phyloP scores from a whole-genome alignment of 2,797 vertebrate species.

The Protosalanx chinensis region DNA sequence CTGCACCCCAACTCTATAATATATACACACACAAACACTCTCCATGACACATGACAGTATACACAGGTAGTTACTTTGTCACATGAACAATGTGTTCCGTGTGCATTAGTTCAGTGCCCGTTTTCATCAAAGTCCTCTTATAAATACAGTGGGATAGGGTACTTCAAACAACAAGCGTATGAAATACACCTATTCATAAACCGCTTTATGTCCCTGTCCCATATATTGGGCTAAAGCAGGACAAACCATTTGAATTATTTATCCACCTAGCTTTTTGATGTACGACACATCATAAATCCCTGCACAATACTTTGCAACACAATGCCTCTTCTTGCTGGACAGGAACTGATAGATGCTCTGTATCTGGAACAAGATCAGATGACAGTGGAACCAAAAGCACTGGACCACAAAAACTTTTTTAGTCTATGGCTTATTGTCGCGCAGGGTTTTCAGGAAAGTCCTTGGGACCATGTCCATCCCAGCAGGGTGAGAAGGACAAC shows the following conservation, averaged over 20 bases:
- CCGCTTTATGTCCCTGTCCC: slow-evolving; percentile 62
- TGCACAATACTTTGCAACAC: slow-evolving; percentile 48
- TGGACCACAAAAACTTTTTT: slow-evolving; percentile 29
- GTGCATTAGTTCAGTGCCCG: slow-evolving; percentile 51
- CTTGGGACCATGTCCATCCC: too few species aligned
- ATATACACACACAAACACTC: not conserved
- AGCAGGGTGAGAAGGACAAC: too few species aligned
- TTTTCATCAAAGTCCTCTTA: slow-evolving; percentile 54
- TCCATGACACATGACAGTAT: slow-evolving; percentile 31
- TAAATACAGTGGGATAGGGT: slow-evolving; percentile 10
- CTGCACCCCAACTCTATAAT: too few species aligned
- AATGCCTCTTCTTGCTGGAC: not conserved
- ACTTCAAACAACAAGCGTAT: slow-evolving; percentile 25
- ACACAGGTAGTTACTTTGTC: slow-evolving; percentile 23
- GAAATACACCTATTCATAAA: slow-evolving; percentile 57
- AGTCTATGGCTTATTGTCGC: slow-evolving; percentile 25
- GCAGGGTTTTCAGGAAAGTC: slow-evolving; percentile 1
- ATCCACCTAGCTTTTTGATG: slow-evolving; percentile 61
- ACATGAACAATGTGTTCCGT: slow-evolving; percentile 27
- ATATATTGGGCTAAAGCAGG: slow-evolving; percentile 62
- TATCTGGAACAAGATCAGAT: slow-evolving; percentile 56
- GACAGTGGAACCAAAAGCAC: slow-evolving; percentile 31
- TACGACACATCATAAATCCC: slow-evolving; percentile 59
- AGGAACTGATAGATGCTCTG: slow-evolving; percentile 44
- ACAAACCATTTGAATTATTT: slow-evolving; percentile 70